Base-by-base conservation (phyloP, 2,797 vertebrate species). In the Acanthiza pusilla region DNA sequence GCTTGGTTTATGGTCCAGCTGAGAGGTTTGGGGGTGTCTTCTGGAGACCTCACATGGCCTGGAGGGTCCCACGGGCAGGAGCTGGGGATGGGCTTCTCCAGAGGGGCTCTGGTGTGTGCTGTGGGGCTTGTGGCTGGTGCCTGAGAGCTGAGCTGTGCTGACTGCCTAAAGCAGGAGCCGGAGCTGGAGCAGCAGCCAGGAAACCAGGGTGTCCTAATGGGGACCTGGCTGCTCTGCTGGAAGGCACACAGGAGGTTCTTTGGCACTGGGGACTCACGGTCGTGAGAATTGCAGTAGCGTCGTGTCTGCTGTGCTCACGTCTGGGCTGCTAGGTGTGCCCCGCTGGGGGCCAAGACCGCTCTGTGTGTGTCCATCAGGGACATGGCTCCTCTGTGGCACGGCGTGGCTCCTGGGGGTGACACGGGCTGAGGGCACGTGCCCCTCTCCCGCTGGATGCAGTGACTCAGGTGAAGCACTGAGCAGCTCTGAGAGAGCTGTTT, bases 221-320 rank as follows among this genome's bases (percentile, higher is more conserved):
- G 57, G 29, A 21, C 45, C 54, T 19, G 30, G 4, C 62, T 16
- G 30, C 55, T 48, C 47, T 10, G 67, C 54, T 58, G 77, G 65
- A 38, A 34, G 77, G 54, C 1, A 0, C 4, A 0, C 0, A 5
- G 29, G 32, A 10, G 13, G 27, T 13, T 26, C 0, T 0, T 2
- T 48, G 57, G 72, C 2, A 2, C 2, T 5, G 5, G 40, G 34
- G 11, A 12, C 43, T 71, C 16, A 0, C 18, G 30, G 57, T 13
- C 1, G 0, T 22, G 5, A 22, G 38, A 58, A 18, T 2, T 6
- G 26, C 43, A 22, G 22, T 10, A 13, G 55, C 32, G 6, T 14
- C 1, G 3, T n/a, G 53, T 16, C 55, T 80, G 38, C 51, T 40
- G 47, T 23, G 25, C 32, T 58, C 79, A 13, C 61, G 29, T 18